phyloP scores from a whole-genome alignment of 2,888 invertebrate species.

The Neoascia interrupta region DNA sequence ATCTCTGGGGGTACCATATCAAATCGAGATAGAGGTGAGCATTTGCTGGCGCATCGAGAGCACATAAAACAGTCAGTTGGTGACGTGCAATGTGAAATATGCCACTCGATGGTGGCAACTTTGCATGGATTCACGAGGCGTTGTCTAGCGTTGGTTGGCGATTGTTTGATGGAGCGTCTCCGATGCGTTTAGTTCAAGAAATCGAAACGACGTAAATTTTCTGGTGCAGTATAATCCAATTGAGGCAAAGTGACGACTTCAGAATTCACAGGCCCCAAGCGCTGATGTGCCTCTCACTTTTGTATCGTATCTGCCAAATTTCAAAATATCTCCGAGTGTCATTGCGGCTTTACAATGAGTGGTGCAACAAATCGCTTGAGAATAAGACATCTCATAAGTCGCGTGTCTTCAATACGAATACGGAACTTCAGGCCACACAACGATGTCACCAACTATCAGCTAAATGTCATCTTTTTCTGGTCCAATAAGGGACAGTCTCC shows the following conservation, averaged over 20 bases:
- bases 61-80: conserved; percentile 70
- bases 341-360: too few relatives aligned
- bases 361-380: too few relatives aligned
- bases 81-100: conserved; percentile 67
- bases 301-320: too few relatives aligned
- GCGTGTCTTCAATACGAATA: neutral
- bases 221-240: too few relatives aligned
- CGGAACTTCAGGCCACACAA: too few relatives aligned
- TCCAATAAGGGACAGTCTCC: neutral
- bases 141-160: conserved; percentile 51
- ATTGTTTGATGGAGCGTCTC: conserved; percentile 63
- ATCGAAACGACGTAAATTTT: too few relatives aligned
- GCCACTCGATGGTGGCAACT: conserved; percentile 44
- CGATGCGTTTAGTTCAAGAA: too few relatives aligned
- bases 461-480: conserved; percentile 15
- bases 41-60: conserved; percentile 44
- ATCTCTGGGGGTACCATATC: conserved; percentile 50
- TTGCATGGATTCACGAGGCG: conserved; percentile 32
- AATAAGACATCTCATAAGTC: neutral
- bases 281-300: too few relatives aligned
- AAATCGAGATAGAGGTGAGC: conserved; percentile 63
- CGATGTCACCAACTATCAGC: conserved; percentile 21
- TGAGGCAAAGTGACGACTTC: too few relatives aligned
- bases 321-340: too few relatives aligned
- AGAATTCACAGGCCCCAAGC: too few relatives aligned